Conservation (phyloP, 2,888 invertebrate genomes). For the Pinctada fucata region DNA sequence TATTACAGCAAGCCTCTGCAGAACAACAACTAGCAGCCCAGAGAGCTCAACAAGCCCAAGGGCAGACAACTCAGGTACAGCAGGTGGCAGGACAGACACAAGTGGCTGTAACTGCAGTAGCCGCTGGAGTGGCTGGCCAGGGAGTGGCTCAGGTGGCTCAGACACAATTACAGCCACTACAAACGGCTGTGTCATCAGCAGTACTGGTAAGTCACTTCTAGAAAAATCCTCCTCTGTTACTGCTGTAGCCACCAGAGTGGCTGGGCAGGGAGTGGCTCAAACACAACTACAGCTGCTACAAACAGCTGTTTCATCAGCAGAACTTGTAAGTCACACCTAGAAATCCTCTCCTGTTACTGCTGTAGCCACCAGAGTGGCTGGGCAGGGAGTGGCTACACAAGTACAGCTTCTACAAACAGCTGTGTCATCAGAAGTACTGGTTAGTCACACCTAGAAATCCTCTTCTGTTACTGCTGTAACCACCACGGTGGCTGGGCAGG, state of each 20-base stretch:
- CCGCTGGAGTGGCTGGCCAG: conserved; percentile 48
- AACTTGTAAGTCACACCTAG: conserved; percentile 51
- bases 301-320: conserved; percentile 56
- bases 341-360: conserved; percentile 41
- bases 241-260: conserved; percentile 47
- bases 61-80: conserved; percentile 23
- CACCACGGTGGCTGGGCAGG: conserved; percentile 47
- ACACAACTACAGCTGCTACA: conserved; percentile 57
- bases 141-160: conserved; percentile 24
- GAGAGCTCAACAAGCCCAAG: conserved; percentile 41
- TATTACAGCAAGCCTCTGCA: conserved; percentile 35
- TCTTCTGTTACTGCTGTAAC: conserved; percentile 43
- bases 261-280: conserved; percentile 36
- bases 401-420: conserved; percentile 60
- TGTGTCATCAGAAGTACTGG: conserved; percentile 57
- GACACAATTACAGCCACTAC: conserved; percentile 56
- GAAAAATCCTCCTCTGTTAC: too few species aligned
- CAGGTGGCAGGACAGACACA: conserved; percentile 40
- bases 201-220: conserved; percentile 54
- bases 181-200: conserved; percentile 55
- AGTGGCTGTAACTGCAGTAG: conserved; percentile 43
- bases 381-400: conserved; percentile 40
- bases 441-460: conserved; percentile 43
- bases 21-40: conserved; percentile 40
- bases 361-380: conserved; percentile 47